Evolutionary conservation across 2,797 vertebrate species (phyloP).

Genomic region (Fratercula arctica): DNA sequence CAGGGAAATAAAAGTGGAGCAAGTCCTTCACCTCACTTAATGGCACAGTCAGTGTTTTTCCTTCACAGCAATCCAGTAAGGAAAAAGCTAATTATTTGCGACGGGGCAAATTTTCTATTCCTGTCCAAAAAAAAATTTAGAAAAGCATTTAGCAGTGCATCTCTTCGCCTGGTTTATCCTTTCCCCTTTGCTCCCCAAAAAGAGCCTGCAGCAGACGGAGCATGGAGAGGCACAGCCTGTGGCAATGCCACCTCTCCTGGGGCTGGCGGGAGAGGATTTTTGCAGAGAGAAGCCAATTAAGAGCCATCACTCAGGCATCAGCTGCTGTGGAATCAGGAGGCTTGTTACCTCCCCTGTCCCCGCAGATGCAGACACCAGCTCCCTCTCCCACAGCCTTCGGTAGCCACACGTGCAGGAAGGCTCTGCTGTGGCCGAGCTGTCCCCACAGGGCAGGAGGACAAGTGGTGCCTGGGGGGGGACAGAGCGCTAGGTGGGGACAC

Average conservation of each 20-base stretch:
- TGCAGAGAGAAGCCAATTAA: constrained; percentile 53
- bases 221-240: neutral
- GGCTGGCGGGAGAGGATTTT: neutral
- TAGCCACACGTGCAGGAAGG: fast-evolving
- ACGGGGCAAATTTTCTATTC: neutral
- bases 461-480: neutral
- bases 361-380: neutral
- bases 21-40: neutral
- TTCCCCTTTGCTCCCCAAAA: neutral
- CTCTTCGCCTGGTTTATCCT: neutral
- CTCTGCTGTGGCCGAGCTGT: neutral
- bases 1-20: neutral
- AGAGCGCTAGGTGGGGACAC: neutral
- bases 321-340: constrained; percentile 9
- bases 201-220: neutral
- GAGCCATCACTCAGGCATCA: constrained; percentile 4
- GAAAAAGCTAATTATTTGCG: constrained; percentile 38
- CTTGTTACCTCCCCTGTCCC: neutral
- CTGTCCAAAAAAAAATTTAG: neutral
- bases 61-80: neutral
- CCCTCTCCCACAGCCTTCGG: neutral
- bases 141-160: neutral
- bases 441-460: neutral
- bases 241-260: neutral
- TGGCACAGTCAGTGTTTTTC: constrained; percentile 2